phyloP scores from a whole-genome alignment of 1,140 invertebrate genomes.

The Macrosteles quadrilineatus region DNA sequence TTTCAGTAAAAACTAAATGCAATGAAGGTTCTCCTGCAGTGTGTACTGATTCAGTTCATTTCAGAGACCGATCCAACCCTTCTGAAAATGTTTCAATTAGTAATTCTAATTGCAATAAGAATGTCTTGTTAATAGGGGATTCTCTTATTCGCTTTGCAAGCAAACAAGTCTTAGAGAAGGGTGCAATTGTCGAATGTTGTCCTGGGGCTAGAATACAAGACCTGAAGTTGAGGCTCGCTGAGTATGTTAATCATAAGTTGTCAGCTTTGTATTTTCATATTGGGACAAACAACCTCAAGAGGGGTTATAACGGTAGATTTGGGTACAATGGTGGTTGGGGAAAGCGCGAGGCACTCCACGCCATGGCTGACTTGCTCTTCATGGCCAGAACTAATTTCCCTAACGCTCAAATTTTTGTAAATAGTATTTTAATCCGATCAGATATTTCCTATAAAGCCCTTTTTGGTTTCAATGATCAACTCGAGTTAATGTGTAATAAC shows the following conservation, averaged over 20 bases:
- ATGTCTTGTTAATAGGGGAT: background rate
- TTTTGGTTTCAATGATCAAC: background rate
- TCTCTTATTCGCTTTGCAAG: background rate
- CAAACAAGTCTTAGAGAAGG: background rate
- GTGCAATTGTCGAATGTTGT: background rate
- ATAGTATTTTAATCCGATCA: background rate
- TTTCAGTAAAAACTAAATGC: no score
- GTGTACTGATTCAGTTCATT: no score
- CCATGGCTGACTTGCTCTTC: background rate
- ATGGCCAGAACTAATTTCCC: background rate
- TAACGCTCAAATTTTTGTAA: background rate
- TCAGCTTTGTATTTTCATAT: background rate
- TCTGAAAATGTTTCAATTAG: no score
- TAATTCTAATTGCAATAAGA: no score
- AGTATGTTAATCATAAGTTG: background rate
- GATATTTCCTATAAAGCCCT: background rate
- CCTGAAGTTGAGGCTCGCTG: background rate
- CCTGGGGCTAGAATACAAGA: background rate
- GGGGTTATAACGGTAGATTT: background rate
- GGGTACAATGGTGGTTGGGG: conserved; percentile 4
- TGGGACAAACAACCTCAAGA: background rate
- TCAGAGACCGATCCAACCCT: no score
- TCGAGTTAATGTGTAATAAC: conserved; percentile 2
- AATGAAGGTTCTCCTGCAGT: no score
- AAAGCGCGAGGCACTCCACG: background rate